Conservation (phyloP, 1,140 invertebrate species). For the Wiebesia pumilae region DNA sequence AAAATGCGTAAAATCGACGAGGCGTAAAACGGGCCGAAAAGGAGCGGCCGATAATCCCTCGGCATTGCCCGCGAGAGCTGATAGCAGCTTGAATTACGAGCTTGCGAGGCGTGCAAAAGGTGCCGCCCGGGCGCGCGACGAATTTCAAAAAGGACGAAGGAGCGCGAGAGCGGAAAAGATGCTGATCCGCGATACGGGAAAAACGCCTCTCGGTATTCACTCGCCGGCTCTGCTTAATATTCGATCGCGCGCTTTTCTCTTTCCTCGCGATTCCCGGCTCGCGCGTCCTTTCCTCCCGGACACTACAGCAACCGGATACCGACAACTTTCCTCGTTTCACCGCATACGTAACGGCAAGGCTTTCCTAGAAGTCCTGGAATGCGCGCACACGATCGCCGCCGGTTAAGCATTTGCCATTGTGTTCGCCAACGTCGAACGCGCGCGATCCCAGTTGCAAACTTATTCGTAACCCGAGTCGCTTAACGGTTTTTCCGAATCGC, state of each 20-base stretch:
- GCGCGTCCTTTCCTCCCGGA: no score
- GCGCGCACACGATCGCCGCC: no score
- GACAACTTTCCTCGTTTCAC: neutral
- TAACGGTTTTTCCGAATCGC: no score
- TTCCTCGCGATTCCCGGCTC: no score
- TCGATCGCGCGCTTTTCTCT: conserved; percentile 45
- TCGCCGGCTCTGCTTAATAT: conserved; percentile 45
- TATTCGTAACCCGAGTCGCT: no score
- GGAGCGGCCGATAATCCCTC: conserved; percentile 5
- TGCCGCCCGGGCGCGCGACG: neutral
- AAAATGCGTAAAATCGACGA: conserved; percentile 47
- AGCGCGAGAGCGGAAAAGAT: neutral
- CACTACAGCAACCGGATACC: no score
- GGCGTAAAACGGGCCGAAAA: conserved; percentile 6
- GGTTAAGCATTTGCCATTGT: no score
- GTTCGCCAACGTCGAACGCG: no score
- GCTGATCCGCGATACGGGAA: neutral
- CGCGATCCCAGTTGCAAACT: no score
- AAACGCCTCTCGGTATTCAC: neutral
- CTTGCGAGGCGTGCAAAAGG: conserved; percentile 32
- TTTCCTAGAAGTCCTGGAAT: neutral
- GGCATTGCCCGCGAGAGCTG: conserved; percentile 14
- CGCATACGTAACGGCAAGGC: neutral
- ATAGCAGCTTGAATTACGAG: conserved; percentile 49
- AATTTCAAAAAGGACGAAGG: neutral